A percentile compares a stretch with the other conserved stretches of the same genome.
Evolutionary conservation across 1,140 invertebrate species (phyloP).

Genomic region (Ceratoteleas bidentatus): DNA sequence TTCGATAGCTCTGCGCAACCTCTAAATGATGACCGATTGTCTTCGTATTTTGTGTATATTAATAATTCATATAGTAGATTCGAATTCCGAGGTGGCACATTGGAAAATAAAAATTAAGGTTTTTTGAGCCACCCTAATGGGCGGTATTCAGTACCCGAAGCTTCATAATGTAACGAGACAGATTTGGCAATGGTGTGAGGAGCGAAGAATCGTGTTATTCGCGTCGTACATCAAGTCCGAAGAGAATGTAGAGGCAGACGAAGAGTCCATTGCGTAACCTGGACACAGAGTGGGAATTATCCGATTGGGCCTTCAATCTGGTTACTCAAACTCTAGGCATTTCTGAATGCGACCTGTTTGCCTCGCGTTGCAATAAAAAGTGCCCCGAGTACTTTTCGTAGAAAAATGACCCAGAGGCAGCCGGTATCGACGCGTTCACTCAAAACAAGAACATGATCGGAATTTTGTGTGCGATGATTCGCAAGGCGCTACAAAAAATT

Average conservation of each 20-base stretch:
- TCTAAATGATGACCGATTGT: no score
- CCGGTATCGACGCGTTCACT: not conserved
- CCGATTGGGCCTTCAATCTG: not conserved
- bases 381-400: not conserved
- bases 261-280: not conserved
- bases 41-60: no score
- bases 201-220: not conserved
- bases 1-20: no score
- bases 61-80: no score
- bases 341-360: not conserved
- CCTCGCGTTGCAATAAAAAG: not conserved
- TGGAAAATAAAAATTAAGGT: no score
- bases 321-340: not conserved
- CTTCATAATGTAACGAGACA: conserved; percentile 1
- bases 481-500: not conserved
- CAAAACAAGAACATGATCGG: not conserved
- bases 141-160: not conserved
- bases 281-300: not conserved
- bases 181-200: conserved; percentile 21
- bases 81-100: no score
- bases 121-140: no score
- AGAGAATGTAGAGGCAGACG: conserved; percentile 10
- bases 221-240: conserved; percentile 4
- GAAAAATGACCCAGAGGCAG: not conserved
- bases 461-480: not conserved